Evolutionary conservation across 2,797 vertebrate species (phyloP), one percentile per base, ranked within the genome.

Genomic region (Phaenicophaeus curvirostris): DNA sequence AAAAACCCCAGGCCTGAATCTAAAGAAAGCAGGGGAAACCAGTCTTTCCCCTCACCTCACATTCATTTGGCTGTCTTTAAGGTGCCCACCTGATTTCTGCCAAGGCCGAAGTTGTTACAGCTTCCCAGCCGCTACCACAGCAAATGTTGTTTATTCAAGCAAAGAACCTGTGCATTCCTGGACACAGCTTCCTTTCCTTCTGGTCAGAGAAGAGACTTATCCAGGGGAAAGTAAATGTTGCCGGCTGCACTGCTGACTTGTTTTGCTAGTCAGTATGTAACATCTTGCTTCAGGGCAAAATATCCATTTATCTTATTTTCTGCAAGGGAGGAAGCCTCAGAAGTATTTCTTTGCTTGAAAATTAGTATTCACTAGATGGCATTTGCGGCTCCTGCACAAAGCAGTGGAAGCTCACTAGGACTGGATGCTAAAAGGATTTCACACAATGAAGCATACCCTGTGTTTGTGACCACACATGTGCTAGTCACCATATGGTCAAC

Each of bases 61-160:
- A 61, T 94, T 94, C 90, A 67, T 65, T 58, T 88, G 93, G 67
- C 93, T 82, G 80, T 88, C 89, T 90, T 93, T 68, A 82, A 86
- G 71, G 72, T 90, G 89, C 82, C 92, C 0, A 11, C 33, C 83
- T 41, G 87, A 46, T 24, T 68, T 79, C 85, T 93, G 89, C 90
- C 90, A 92, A 96, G 77, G 93, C 72, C 72, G 69, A 95, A 87
- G 81, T 42, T 93, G 68, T 87, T 91, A 66, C 83, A 80, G 71
- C 76, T 72, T 93, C 87, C 78, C 80, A 93, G 85, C 87, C 92
- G 91, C 55, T 86, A 68, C 84, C 0, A 2, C 37, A 87, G 85
- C 88, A 92, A 78, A 71, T 35, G 66, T 11, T 46, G 53, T 85
- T 93, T 87, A 84, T 78, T 93, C 58, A 66, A 77, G 81, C 87